Base-by-base conservation (phyloP, 1,140 invertebrate species). In the Drosophila auraria region DNA sequence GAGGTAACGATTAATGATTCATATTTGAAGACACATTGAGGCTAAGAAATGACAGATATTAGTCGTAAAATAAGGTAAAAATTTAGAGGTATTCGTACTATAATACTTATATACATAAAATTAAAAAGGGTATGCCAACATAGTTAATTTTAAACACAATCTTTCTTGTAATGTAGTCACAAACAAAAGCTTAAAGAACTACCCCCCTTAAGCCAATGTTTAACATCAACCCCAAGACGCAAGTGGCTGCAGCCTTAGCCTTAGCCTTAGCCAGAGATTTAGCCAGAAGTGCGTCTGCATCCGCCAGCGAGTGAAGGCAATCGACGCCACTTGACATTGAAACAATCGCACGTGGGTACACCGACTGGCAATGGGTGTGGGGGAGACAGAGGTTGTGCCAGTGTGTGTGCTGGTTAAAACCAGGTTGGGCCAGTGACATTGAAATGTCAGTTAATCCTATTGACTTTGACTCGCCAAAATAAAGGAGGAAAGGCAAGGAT, bases 261-360 rank as follows among this genome's bases (percentile, higher is more conserved):
- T 36, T 45, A 44, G 42, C 57, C 69, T 60, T 44, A 59, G 45
- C 17, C 64, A 25, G 50, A 38, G 36, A 54, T 57, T 51, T 72
- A 25, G 54, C 61, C 54, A 60, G 53, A 38, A 60, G 57, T 77
- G 69, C 74, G 74, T 47, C 78, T 64, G 78, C 82, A 78, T 78
- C 69, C 82, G 78, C 74, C 51, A 62, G 17, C 38, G 66, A 50
- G 44, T 50, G 53, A 42, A 27, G 66, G 62, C 72, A 78, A 60
- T 47, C 60, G 59, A 64, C 71, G 68, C 64, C 77, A 78, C 83
- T 87, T 83, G 83, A 78, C 83, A 87, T 71, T 87, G 77, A 87
- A 87, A 74, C 72, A 69, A 56, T 57, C 65, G 77, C 84, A 80
- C 83, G 60, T 80, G 75, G 40, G 44, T 60, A 25, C 14, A 40